These are phyloP conservation scores for Theristicus caerulescens DNA, from an alignment of 2,113 vertebrate genomes.

Conservation along the genomic window DNA sequence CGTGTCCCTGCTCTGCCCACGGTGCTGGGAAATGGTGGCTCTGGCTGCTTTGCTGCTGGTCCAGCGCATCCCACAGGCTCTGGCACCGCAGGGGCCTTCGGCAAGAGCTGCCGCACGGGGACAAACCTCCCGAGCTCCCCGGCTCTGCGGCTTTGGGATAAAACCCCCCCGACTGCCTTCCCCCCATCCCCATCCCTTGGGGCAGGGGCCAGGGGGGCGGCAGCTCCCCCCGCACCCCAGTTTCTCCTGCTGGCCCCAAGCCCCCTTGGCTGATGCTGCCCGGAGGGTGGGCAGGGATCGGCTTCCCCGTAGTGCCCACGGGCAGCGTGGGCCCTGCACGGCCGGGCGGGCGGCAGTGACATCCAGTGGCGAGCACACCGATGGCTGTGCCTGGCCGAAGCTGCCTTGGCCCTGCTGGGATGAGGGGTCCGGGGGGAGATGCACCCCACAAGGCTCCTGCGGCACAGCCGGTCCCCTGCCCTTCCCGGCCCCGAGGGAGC, in stretches of 20 bases:
- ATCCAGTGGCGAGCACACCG: not conserved
- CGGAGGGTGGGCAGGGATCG: not conserved
- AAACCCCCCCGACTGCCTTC: too few relatives aligned
- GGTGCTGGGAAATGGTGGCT: not conserved
- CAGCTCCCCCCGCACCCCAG: not conserved
- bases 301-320: not conserved
- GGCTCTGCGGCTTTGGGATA: not conserved
- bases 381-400: too few relatives aligned
- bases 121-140: not conserved
- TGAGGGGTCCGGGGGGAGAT: rapidly evolving
- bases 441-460: not conserved
- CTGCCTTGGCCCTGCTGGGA: not conserved
- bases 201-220: not conserved
- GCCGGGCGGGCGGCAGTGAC: not conserved
- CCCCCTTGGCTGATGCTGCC: not conserved
- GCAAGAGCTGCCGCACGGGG: rapidly evolving
- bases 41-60: not conserved
- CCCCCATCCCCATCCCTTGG: not conserved
- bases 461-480: too few relatives aligned
- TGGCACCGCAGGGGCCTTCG: not conserved
- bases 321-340: not conserved
- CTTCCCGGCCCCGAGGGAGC: not conserved
- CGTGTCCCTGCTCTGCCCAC: not conserved
- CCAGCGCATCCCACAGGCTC: rapidly evolving
- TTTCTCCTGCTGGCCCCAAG: not conserved